Evolutionary conservation across 2,888 invertebrate species (phyloP), one percentile per base, ranked within the genome.

Genomic region (Lumbricus terrestris): DNA sequence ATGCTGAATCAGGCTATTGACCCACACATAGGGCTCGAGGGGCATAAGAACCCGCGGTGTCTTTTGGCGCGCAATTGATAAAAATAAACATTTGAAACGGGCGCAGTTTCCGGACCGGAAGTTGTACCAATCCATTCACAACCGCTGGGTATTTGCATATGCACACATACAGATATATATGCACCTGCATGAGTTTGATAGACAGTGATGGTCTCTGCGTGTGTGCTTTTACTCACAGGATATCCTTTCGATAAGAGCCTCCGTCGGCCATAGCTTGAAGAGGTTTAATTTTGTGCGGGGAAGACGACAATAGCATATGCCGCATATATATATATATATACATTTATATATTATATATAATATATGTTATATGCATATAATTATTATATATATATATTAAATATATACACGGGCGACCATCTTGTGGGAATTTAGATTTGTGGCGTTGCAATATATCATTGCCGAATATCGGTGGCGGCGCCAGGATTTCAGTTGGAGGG

Each of bases 81-180:
- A 69, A 69, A 69, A 69, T n/a, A 69, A 69, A 69, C 69, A n/a
- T 69, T 69, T 69, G n/a, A 69, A 69, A 69, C n/a, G n/a, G 69
- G 69, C 69, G 69, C 69, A 69, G 69, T 69, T 69, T 69, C 69
- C 69, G 69, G 69, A 69, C 6, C 69, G 69, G 69, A 69, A 69
- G 13, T n/a, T n/a, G 69, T n/a, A 29, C 29, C n/a, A 16, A 69
- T 69, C 69, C 69, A 69, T 69, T 69, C 69, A 69, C 69, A 69
- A 69, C 29, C 16, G 69, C 69, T 29, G 69, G n/a, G n/a, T 8
- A 69, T 69, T 69, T 69, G 69, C 69, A 69, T 69, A 69, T 69
- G n/a, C n/a, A 69, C 69, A 69, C 69, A 69, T 69, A 69, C 16
- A 69, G 8, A 69, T 69, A 69, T 69, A 69, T n/a, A 69, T n/a